Evolutionary conservation across 2,888 invertebrate genomes (phyloP).

Genomic region (Hypena proboscidalis): DNA sequence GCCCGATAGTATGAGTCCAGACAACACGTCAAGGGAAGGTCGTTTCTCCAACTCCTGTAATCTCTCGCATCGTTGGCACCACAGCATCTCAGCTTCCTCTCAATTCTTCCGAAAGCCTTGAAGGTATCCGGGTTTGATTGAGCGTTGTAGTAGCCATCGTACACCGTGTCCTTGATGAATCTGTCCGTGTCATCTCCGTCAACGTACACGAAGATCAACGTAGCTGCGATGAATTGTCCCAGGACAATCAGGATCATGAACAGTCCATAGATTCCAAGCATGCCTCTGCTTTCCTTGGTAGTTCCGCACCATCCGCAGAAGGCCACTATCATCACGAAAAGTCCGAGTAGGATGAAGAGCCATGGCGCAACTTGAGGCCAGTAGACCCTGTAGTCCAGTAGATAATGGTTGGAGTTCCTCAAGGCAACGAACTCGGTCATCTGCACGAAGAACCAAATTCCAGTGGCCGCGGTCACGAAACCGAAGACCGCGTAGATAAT

Average conservation of each 20-base stretch:
- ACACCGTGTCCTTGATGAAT: constrained; percentile 79
- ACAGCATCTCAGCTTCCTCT: constrained; percentile 75
- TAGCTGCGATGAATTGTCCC: constrained; percentile 70
- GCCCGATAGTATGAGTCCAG: constrained; percentile 75
- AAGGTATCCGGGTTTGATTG: constrained; percentile 77
- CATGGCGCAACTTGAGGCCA: constrained; percentile 82
- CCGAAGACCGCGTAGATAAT: constrained; percentile 77
- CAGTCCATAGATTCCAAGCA: constrained; percentile 71
- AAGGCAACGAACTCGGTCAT: constrained; percentile 73
- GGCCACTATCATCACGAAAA: constrained; percentile 72
- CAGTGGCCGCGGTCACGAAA: constrained; percentile 72
- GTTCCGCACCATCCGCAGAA: constrained; percentile 79
- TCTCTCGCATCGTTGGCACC: constrained; percentile 80
- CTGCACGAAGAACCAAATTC: constrained; percentile 82
- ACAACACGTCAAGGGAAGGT: constrained; percentile 76
- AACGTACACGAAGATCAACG: constrained; percentile 76
- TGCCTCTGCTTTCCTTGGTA: constrained; percentile 69
- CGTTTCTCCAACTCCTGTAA: constrained; percentile 78
- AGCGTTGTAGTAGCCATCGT: constrained; percentile 79
- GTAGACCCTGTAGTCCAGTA: constrained; percentile 77
- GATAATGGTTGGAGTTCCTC: constrained; percentile 77
- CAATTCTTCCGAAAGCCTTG: constrained; percentile 73
- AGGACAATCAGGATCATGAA: constrained; percentile 71
- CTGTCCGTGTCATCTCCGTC: constrained; percentile 78
- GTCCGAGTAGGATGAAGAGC: constrained; percentile 75